Evolutionary conservation across 2,888 invertebrate species (phyloP).

Genomic region (Aricia artaxerxes): DNA sequence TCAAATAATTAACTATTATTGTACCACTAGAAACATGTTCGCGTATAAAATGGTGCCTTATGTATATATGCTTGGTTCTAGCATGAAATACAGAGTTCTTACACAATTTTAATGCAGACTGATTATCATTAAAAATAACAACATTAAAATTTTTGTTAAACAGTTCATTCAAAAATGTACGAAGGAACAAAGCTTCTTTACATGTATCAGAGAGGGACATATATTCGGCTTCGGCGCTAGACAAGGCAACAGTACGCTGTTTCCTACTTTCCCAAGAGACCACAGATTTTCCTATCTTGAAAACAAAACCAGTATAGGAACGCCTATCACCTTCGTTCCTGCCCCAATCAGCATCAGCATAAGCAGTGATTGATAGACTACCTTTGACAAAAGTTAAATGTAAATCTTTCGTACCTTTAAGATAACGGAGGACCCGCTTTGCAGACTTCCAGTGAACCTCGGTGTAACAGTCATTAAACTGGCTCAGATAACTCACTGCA

Average conservation of each 20-base stretch:
- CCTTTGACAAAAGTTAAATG: background rate
- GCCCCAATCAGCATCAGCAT: background rate
- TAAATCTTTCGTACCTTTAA: background rate
- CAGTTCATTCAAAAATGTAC: background rate
- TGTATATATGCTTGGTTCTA: background rate
- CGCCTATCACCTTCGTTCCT: no score
- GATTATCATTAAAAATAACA: constrained; percentile 6
- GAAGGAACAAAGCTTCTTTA: constrained; percentile 4
- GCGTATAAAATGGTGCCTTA: no score
- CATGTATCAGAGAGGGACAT: background rate
- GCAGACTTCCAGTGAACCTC: background rate
- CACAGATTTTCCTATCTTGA: no score
- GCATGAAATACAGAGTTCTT: background rate
- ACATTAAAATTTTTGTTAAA: background rate
- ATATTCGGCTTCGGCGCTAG: background rate
- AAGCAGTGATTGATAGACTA: background rate
- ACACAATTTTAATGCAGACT: constrained; percentile 6
- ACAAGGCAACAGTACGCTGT: background rate
- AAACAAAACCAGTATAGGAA: no score
- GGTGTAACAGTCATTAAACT: background rate
- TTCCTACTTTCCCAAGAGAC: background rate
- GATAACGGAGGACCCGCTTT: background rate
- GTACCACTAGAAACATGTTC: no score
- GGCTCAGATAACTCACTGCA: constrained; percentile 1
- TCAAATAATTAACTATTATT: no score